These are phyloP conservation scores for Aphrocallistes beatrix DNA, from an alignment of 37 sponge, comb jelly and placozoan genomes.

Conservation along the genomic window DNA sequence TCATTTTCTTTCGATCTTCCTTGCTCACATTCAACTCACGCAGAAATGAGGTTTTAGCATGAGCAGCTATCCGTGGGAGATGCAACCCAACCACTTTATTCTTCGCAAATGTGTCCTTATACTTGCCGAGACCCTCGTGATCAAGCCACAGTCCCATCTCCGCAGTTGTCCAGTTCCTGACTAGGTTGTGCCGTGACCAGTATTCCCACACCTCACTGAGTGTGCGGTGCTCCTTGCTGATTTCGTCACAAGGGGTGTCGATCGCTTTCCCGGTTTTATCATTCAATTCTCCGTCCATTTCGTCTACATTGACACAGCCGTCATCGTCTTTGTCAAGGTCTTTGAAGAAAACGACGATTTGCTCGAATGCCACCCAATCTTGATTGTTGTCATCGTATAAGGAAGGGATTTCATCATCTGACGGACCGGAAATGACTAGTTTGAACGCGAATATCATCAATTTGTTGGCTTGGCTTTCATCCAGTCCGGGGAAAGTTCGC, in stretches of 20 bases:
- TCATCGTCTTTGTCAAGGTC: not conserved
- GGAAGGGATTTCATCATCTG: not conserved
- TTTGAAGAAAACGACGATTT: not conserved
- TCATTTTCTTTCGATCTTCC: constrained; percentile 14
- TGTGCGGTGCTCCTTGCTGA: not conserved
- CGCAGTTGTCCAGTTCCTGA: not conserved
- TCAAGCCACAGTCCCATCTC: not conserved
- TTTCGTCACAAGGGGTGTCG: not conserved
- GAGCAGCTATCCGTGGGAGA: not conserved
- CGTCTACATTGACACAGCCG: not conserved
- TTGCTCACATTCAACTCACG: not conserved
- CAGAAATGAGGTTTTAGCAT: not conserved
- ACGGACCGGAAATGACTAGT: not conserved
- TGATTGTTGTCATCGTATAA: not conserved
- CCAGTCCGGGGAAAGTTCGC: not conserved
- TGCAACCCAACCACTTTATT: not conserved
- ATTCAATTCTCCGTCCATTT: not conserved
- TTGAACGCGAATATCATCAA: not conserved
- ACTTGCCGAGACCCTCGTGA: not conserved
- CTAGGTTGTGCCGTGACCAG: not conserved
- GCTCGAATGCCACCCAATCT: constrained; percentile 6
- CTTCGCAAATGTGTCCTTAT: not conserved
- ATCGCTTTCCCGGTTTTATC: not conserved
- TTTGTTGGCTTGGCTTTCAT: not conserved
- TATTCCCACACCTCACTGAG: constrained; percentile 7